Base-by-base conservation (phyloP, 2,888 invertebrate species). In the Bugula neritina region DNA sequence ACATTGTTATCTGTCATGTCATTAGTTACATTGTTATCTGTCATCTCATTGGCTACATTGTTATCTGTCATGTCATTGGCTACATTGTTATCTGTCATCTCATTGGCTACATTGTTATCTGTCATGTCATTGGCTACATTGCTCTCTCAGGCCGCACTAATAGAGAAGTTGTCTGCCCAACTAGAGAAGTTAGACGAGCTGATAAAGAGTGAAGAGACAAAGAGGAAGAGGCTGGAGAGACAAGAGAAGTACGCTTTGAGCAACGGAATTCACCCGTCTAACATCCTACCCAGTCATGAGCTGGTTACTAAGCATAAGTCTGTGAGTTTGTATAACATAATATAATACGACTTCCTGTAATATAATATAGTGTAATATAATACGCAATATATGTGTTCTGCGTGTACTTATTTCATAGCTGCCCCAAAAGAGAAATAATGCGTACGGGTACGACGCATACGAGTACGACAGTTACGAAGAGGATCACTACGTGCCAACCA, bases 91-190 rank as follows among this genome's bases (percentile, higher is more conserved):
- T n/a, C n/a, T n/a, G n/a, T n/a, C n/a, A n/a, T n/a, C n/a, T n/a
- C n/a, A n/a, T n/a, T n/a, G n/a, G n/a, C n/a, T n/a, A n/a, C n/a
- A n/a, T n/a, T n/a, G n/a, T n/a, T n/a, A n/a, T n/a, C n/a, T n/a
- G n/a, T n/a, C n/a, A n/a, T n/a, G n/a, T n/a, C n/a, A n/a, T n/a
- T n/a, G n/a, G n/a, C n/a, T 17, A 43, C 17, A 17, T 75, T 71
- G 85, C 88, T 25, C 21, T 21, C 3, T 1, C 55, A 34, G 71
- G 13, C 29, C n/a, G 3, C n/a, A 43, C 52, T 52, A 17, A 71
- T 70, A 17, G 55, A 34, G 13, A 52, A 34, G 55, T 17, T 52
- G 5, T 34, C n/a, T 21, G 1, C 34, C 10, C 23, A 54, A 2
- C 27, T 70, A 25, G 52, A 70, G 71, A 71, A 31, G 29, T 10